phyloP scores from a whole-genome alignment of 2,797 vertebrate species.

The Cetoscarus ocellatus region DNA sequence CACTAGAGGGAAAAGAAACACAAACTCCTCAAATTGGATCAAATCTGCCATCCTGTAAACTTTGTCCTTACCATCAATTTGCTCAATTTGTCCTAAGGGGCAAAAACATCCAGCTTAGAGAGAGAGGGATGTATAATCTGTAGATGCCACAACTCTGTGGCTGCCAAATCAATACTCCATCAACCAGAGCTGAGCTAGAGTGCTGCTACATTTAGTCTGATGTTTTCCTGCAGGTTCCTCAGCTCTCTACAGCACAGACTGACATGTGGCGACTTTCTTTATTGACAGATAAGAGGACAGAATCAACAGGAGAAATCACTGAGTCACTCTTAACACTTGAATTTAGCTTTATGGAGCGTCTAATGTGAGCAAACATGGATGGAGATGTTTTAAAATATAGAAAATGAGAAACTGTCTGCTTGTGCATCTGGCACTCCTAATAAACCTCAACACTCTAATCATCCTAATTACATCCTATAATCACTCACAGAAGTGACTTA shows the following conservation, averaged over 20 bases:
- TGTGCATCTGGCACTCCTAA: background rate
- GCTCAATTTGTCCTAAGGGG: constrained; percentile 26
- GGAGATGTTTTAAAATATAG: background rate
- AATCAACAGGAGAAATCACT: constrained; percentile 25
- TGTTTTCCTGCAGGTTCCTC: constrained; percentile 33
- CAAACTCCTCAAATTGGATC: background rate
- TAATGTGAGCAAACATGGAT: background rate
- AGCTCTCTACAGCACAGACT: constrained; percentile 16
- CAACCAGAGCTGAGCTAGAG: constrained; percentile 40
- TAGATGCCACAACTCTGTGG: constrained; percentile 26
- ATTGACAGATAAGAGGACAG: constrained; percentile 8
- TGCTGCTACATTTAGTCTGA: constrained; percentile 29
- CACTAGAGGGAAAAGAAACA: too few species aligned
- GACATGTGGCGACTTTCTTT: constrained; percentile 1
- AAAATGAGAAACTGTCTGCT: constrained; percentile 3
- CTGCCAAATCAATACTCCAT: constrained; percentile 65
- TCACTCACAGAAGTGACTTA: constrained; percentile 41
- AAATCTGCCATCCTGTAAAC: constrained; percentile 3
- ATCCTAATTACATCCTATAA: constrained; percentile 45
- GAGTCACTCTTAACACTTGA: background rate
- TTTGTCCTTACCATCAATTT: constrained; percentile 34
- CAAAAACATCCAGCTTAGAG: background rate
- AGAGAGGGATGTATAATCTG: constrained; percentile 24
- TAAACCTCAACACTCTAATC: constrained; percentile 30
- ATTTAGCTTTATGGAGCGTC: background rate